These are phyloP conservation scores for Hetaerina americana DNA, from an alignment of 1,140 invertebrate genomes.

Conservation along the genomic window DNA sequence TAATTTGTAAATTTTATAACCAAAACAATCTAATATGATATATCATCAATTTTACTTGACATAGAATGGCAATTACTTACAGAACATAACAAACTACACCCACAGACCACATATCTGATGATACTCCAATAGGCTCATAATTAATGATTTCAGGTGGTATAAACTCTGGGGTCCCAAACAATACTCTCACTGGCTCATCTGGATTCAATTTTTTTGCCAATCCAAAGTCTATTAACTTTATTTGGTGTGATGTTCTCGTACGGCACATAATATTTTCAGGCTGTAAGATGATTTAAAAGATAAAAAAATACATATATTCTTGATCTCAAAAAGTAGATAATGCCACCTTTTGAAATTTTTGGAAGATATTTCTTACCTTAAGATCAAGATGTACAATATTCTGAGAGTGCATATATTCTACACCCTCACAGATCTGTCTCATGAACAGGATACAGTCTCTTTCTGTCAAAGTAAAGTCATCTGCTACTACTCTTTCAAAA, in stretches of 20 bases:
- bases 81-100: constrained; percentile 89
- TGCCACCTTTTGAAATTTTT: too few relatives aligned
- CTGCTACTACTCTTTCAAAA: constrained; percentile 80
- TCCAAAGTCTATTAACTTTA: constrained; percentile 88
- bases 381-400: constrained; percentile 80
- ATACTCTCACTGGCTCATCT: constrained; percentile 53
- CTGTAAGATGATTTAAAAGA: constrained; percentile 23
- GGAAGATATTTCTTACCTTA: too few relatives aligned
- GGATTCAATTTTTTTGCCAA: constrained; percentile 64
- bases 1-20: not conserved
- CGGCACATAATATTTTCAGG: constrained; percentile 90
- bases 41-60: too few relatives aligned
- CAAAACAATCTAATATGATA: too few relatives aligned
- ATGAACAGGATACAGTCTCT: constrained; percentile 82
- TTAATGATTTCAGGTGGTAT: constrained; percentile 87
- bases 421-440: constrained; percentile 78
- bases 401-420: constrained; percentile 78
- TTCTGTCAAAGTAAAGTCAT: constrained; percentile 85
- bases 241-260: constrained; percentile 60
- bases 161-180: constrained; percentile 89
- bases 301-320: not conserved
- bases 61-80: too few relatives aligned
- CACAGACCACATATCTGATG: constrained; percentile 88
- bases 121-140: constrained; percentile 72
- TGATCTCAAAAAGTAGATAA: not conserved